Base-by-base conservation (phyloP, 2,888 invertebrate genomes). In the Acleris literana region DNA sequence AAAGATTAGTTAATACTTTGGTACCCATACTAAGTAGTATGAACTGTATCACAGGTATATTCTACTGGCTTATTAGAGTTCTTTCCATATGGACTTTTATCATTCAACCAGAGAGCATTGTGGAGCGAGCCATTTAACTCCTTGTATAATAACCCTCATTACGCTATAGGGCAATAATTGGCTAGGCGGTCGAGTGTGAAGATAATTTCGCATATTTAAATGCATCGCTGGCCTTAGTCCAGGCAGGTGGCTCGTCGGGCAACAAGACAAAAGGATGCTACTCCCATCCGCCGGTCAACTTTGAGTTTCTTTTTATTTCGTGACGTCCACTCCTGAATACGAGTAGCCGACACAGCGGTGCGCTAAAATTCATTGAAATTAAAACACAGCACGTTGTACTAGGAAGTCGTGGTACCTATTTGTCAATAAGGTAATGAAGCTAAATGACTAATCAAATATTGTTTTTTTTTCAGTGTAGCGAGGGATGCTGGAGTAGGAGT, bases 151-250 rank as follows among this genome's bases (percentile, higher is more conserved):
- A 56, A 5, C 20, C 16, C 25, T 20, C 44, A 52, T 63, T 52
- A 53, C 7, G 25, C 52, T 16, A 55, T 22, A 22, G 39, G 20
- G 18, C 17, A 17, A 39, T 63, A 63, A 63, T 56, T 49, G 22
- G 39, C 9, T 7, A 29, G 46, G 22, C 44, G 43, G 5, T 43
- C 44, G 39, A 20, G 55, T 55, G 54, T 60, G 48, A 54, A 51
- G 59, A 54, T 65, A 61, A 65, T 61, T 60, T 60, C 33, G 51
- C 55, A 61, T 60, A 56, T 65, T 61, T 51, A 52, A 65, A 65
- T 61, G 65, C 55, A 61, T 65, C 56, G 44, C 60, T 9, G 48
- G 44, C 44, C 29, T 18, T n/a, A 20, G 16, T 46, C 5, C 17
- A 16, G 33, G 39, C 65, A 65, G 65, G 60, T 65, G 65, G 51